Base-by-base conservation (phyloP, 2,113 vertebrate genomes). In the Morone saxatilis region DNA sequence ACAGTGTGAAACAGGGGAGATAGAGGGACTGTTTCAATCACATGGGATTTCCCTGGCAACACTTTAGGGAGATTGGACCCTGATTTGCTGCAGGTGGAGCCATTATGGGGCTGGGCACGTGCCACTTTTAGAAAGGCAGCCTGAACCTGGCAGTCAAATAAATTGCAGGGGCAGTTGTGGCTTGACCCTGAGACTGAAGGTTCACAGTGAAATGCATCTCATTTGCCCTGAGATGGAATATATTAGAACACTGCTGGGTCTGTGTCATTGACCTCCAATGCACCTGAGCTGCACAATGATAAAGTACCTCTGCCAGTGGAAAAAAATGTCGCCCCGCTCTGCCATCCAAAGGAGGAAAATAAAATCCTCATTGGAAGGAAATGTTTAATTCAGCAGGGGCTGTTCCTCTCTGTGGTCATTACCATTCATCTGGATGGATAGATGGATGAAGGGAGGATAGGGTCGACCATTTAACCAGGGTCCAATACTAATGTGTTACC, bases 321-420 rank as follows among this genome's bases (percentile, higher is more conserved):
- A 81, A 84, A 76, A 88, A 89, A 76, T 14, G 59, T 76, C 40
- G 45, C 45, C 79, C 22, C 1, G 36, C 75, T 84, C 75, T 62
- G 66, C 82, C 70, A 69, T 80, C 81, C 77, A 65, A 76, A 84
- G 53, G 50, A 75, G 51, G 76, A 88, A 89, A 89, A 81, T 89
- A 76, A 86, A 83, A 88, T 87, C 85, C 88, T 90, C 76, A 77
- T 82, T 86, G 81, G 83, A 65, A 63, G 86, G 61, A 89, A 83
- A 94, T 93, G 92, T 93, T 94, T 94, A 92, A 94, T 94, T 94
- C 93, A 94, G 80, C 71, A 86, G 84, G 50, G 79, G 67, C 50
- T 78, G 71, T 87, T 76, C 78, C 83, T 76, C 84, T 84, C 86
- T 56, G 63, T 54, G 72, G 87, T 89, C 87, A 93, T 93, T 94